Conservation (phyloP, 2,797 vertebrate species). For the Diceros bicornis region DNA sequence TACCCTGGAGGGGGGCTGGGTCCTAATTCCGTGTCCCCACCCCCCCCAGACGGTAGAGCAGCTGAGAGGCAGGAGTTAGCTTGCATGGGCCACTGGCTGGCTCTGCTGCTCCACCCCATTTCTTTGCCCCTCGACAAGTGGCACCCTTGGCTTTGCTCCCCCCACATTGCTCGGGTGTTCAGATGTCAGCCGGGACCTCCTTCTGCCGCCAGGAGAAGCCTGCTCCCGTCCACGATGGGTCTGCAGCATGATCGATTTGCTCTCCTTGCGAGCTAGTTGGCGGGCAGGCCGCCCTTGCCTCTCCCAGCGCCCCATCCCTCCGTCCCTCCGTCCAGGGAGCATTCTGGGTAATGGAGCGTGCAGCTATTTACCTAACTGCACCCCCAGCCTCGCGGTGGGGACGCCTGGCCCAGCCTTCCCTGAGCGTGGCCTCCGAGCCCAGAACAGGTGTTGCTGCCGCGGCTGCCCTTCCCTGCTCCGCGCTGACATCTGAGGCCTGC, state of each 20-base stretch:
- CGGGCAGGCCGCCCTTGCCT: not conserved
- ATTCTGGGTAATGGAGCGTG: not conserved
- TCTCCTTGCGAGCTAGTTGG: not conserved
- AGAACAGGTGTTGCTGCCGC: slow-evolving; percentile 89
- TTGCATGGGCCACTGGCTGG: not conserved
- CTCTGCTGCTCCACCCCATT: accelerated
- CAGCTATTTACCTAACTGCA: slow-evolving; percentile 42
- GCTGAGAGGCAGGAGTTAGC: not conserved
- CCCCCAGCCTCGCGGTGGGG: not conserved
- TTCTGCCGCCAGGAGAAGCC: not conserved
- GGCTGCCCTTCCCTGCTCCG: slow-evolving; percentile 76
- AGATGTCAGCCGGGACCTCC: not conserved
- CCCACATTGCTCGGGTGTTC: not conserved
- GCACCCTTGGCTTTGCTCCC: not conserved
- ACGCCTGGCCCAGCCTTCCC: not conserved
- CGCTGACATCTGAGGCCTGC: slow-evolving; percentile 86
- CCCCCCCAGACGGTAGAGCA: not conserved
- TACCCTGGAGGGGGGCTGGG: not conserved
- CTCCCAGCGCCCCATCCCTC: not conserved
- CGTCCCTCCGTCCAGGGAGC: not conserved
- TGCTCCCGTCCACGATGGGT: not conserved
- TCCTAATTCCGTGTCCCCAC: accelerated
- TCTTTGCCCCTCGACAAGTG: not conserved
- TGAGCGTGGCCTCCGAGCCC: not conserved
- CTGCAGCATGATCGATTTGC: not conserved